A percentile compares a stretch with the other conserved stretches of the same genome.
These are phyloP conservation scores for Mugil cephalus DNA, from an alignment of 2,113 vertebrate species.

Conservation along the genomic window DNA sequence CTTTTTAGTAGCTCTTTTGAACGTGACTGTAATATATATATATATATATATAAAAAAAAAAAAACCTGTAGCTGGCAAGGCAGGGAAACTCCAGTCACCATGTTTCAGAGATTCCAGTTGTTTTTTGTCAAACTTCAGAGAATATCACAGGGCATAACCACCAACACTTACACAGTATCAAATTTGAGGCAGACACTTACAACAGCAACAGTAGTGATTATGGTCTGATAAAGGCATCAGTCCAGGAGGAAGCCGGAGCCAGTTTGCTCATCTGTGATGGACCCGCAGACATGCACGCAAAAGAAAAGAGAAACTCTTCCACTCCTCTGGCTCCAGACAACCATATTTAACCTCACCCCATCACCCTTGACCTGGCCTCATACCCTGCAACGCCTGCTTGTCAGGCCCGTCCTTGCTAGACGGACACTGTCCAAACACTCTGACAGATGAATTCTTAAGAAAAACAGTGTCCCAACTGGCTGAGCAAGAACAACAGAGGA, in stretches of 20 bases:
- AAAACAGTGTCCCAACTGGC: slow-evolving; percentile 16
- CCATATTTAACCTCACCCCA: background rate
- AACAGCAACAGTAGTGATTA: slow-evolving; percentile 67
- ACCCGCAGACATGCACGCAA: slow-evolving; percentile 9
- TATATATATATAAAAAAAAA: too few relatives aligned
- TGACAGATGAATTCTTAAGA: slow-evolving; percentile 16
- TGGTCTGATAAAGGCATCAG: slow-evolving; percentile 68
- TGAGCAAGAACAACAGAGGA: slow-evolving; percentile 2
- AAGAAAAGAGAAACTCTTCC: slow-evolving; percentile 24
- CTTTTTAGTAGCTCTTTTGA: slow-evolving; percentile 7
- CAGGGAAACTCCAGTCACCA: slow-evolving; percentile 30
- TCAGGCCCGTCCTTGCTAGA: slow-evolving; percentile 7
- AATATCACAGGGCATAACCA: slow-evolving; percentile 53
- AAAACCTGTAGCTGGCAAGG: slow-evolving; percentile 28
- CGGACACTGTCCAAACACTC: slow-evolving; percentile 15
- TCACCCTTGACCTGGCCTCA: slow-evolving; percentile 29
- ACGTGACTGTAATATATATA: slow-evolving; percentile 29
- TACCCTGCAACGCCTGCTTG: slow-evolving; percentile 9
- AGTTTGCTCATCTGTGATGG: slow-evolving; percentile 31
- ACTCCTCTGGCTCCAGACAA: slow-evolving; percentile 5
- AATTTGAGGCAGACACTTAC: slow-evolving; percentile 74
- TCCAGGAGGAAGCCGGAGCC: slow-evolving; percentile 57
- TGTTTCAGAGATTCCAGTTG: slow-evolving; percentile 46
- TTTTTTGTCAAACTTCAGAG: slow-evolving; percentile 40
- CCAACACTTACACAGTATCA: slow-evolving; percentile 66